Evolutionary conservation across 35 echinoderm and acorn worm species (phyloP).

Genomic region (Diadema setosum): DNA sequence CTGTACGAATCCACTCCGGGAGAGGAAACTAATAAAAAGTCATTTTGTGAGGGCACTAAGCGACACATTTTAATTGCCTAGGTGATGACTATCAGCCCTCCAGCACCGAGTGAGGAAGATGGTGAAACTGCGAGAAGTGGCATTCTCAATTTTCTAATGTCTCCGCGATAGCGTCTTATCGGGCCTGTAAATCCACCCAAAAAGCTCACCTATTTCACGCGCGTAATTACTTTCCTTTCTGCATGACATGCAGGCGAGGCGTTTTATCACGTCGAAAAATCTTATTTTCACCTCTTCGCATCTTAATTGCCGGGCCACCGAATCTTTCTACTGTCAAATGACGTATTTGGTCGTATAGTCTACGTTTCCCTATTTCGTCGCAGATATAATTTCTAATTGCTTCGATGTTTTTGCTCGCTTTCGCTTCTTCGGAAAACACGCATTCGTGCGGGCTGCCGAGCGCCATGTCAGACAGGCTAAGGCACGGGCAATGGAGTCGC

Average conservation of each 20-base stretch:
- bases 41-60: constrained; percentile 28
- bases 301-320: constrained; percentile 30
- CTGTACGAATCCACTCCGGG: background rate
- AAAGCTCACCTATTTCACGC: constrained; percentile 26
- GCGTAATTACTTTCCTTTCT: constrained; percentile 5
- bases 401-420: background rate
- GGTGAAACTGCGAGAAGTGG: background rate
- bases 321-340: constrained; percentile 11
- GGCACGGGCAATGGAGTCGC: background rate
- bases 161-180: constrained; percentile 18
- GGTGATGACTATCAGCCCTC: constrained; percentile 11
- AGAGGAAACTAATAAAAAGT: background rate
- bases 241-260: background rate
- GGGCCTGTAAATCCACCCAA: background rate
- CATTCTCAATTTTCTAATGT: constrained; percentile 28
- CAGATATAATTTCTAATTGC: background rate
- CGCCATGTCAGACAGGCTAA: background rate
- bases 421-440: background rate
- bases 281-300: constrained; percentile 32
- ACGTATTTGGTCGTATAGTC: background rate
- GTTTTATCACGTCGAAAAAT: constrained; percentile 32
- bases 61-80: constrained; percentile 17
- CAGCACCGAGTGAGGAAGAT: background rate
- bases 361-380: background rate
- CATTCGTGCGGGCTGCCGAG: background rate